phyloP scores from a whole-genome alignment of 2,888 invertebrate genomes.

The Disparrhopalites patrizii region DNA sequence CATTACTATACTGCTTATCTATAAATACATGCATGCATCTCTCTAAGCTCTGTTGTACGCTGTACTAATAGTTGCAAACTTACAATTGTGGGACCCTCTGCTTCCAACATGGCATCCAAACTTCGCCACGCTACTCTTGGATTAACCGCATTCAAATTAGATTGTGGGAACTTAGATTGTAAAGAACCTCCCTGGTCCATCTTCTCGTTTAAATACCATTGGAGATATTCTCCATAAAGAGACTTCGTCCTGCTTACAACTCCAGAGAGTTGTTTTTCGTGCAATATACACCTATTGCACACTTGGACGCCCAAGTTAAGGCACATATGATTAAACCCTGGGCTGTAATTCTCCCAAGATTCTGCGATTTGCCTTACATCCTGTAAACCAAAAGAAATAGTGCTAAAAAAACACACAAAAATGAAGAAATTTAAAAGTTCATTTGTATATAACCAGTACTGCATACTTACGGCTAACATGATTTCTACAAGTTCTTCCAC shows the following conservation, averaged over 20 bases:
- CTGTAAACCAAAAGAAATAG: constrained; percentile 52
- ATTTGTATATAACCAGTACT: neutral
- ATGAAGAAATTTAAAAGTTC: neutral
- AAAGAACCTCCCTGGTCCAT: constrained; percentile 48
- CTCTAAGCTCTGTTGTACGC: too few species aligned
- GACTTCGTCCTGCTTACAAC: constrained; percentile 62
- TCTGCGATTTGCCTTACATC: constrained; percentile 68
- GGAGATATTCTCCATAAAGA: constrained; percentile 63
- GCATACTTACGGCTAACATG: constrained; percentile 53
- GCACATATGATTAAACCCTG: constrained; percentile 63
- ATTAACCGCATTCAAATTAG: too few species aligned
- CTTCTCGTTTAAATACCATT: constrained; percentile 59
- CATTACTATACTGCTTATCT: too few species aligned
- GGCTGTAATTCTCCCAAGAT: constrained; percentile 76
- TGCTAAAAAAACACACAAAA: neutral
- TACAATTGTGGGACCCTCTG: too few species aligned
- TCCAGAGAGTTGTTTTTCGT: constrained; percentile 64
- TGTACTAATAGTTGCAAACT: too few species aligned
- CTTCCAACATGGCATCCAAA: too few species aligned
- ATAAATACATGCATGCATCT: too few species aligned
- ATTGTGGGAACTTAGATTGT: constrained; percentile 59
- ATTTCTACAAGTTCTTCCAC: constrained; percentile 54
- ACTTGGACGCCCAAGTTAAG: constrained; percentile 66
- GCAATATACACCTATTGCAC: constrained; percentile 63
- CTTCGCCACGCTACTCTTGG: too few species aligned